Evolutionary conservation across 1,140 invertebrate species (phyloP).

Genomic region (Drosophila novamexicana): DNA sequence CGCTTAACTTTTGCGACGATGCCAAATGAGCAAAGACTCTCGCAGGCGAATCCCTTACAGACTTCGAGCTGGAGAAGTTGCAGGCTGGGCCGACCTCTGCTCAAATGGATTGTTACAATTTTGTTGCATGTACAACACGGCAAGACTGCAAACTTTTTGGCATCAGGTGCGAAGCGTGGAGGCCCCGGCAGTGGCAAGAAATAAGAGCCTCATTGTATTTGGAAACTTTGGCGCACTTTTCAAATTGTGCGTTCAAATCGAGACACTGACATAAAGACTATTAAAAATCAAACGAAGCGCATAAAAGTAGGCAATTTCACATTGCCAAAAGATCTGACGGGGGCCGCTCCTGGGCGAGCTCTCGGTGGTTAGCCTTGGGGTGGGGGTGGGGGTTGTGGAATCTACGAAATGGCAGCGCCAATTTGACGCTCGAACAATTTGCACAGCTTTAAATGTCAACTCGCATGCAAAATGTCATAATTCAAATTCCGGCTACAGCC

Average conservation of each 20-base stretch:
- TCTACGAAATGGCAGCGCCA: slow-evolving; percentile 65
- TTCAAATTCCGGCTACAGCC: slow-evolving; percentile 56
- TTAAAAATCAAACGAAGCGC: slow-evolving; percentile 75
- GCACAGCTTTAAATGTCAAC: slow-evolving; percentile 81
- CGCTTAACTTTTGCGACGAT: slow-evolving; percentile 60
- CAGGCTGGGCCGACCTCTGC: background rate
- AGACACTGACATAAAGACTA: slow-evolving; percentile 50
- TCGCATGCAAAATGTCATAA: slow-evolving; percentile 79
- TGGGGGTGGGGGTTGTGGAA: background rate
- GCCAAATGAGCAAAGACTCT: slow-evolving; percentile 63
- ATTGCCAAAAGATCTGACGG: slow-evolving; percentile 15
- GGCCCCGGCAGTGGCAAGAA: slow-evolving; percentile 3
- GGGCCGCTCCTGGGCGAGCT: background rate
- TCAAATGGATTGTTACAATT: slow-evolving; percentile 54
- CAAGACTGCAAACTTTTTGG: slow-evolving; percentile 45
- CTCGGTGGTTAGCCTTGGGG: no score
- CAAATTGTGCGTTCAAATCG: slow-evolving; percentile 80
- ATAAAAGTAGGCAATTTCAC: slow-evolving; percentile 65
- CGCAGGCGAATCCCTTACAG: slow-evolving; percentile 8
- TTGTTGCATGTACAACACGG: slow-evolving; percentile 67
- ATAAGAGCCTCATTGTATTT: slow-evolving; percentile 46
- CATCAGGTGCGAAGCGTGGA: background rate
- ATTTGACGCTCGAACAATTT: slow-evolving; percentile 81
- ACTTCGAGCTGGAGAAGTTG: background rate
- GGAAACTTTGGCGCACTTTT: slow-evolving; percentile 63